Evolutionary conservation across 2,888 invertebrate species (phyloP).

Genomic region (Cosmopolites sordidus): DNA sequence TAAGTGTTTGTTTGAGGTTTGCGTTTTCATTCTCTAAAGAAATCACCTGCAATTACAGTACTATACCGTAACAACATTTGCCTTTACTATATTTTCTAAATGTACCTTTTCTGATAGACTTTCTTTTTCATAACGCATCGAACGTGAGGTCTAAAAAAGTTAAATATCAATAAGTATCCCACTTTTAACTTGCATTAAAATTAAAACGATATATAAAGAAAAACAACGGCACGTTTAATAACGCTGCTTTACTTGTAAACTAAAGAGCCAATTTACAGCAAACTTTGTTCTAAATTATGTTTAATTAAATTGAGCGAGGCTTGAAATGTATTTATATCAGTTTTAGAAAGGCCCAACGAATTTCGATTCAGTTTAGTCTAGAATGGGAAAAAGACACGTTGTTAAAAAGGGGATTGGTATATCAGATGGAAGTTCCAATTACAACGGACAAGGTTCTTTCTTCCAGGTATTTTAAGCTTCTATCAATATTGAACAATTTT

Average conservation of each 20-base stretch:
- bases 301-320: conserved; percentile 14
- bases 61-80: too few relatives aligned
- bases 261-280: too few relatives aligned
- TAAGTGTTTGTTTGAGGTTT: conserved; percentile 25
- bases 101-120: conserved; percentile 23
- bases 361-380: conserved; percentile 12
- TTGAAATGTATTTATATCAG: conserved; percentile 16
- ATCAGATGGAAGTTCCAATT: conserved; percentile 6
- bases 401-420: not conserved
- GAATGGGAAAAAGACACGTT: conserved; percentile 1
- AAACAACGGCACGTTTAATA: too few relatives aligned
- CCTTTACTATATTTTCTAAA: too few relatives aligned
- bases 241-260: too few relatives aligned
- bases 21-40: conserved; percentile 16
- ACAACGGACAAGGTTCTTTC: conserved; percentile 29
- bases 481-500: conserved; percentile 28
- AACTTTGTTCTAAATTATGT: not conserved
- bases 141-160: conserved; percentile 13
- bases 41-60: not conserved
- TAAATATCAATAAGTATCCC: not conserved
- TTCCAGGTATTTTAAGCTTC: conserved; percentile 28
- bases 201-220: too few relatives aligned
- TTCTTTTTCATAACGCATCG: conserved; percentile 13
- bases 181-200: too few relatives aligned
- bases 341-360: conserved; percentile 2